Evolutionary conservation across 2,888 invertebrate genomes (phyloP).

Genomic region (Yponomeuta plumbellus): DNA sequence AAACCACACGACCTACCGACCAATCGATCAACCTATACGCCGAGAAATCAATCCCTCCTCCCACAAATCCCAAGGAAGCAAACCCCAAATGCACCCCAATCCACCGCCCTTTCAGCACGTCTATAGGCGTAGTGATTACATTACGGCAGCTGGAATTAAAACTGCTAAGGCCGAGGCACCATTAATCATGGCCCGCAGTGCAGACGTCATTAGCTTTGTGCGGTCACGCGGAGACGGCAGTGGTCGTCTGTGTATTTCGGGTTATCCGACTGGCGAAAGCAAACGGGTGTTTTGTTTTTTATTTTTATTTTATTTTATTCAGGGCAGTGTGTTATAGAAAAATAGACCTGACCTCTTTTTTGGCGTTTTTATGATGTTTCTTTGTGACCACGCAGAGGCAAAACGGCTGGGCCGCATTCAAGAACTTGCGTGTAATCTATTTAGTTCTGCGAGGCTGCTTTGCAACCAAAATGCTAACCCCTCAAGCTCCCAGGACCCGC

Average conservation of each 20-base stretch:
- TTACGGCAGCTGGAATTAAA: slow-evolving; percentile 55
- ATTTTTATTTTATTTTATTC: too few species aligned
- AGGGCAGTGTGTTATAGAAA: too few species aligned
- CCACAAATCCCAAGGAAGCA: background rate
- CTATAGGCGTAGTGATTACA: slow-evolving; percentile 36
- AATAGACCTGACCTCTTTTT: too few species aligned
- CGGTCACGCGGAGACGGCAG: slow-evolving; percentile 33
- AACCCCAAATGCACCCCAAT: background rate
- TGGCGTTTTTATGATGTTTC: too few species aligned
- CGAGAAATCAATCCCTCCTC: background rate
- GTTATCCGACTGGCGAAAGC: background rate
- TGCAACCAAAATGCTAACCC: too few species aligned
- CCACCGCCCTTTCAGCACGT: background rate
- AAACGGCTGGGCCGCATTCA: too few species aligned
- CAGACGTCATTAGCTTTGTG: slow-evolving; percentile 43
- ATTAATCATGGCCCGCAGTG: slow-evolving; percentile 49
- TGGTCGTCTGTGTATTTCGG: background rate
- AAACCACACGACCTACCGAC: too few species aligned
- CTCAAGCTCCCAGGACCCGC: too few species aligned
- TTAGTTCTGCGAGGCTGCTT: too few species aligned
- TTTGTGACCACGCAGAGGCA: too few species aligned
- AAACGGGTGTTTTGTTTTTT: background rate
- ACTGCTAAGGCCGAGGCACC: slow-evolving; percentile 23
- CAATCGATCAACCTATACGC: background rate
- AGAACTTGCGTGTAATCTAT: too few species aligned